These are phyloP conservation scores for Liposcelis brunnea DNA, from an alignment of 2,888 invertebrate genomes.

Conservation along the genomic window DNA sequence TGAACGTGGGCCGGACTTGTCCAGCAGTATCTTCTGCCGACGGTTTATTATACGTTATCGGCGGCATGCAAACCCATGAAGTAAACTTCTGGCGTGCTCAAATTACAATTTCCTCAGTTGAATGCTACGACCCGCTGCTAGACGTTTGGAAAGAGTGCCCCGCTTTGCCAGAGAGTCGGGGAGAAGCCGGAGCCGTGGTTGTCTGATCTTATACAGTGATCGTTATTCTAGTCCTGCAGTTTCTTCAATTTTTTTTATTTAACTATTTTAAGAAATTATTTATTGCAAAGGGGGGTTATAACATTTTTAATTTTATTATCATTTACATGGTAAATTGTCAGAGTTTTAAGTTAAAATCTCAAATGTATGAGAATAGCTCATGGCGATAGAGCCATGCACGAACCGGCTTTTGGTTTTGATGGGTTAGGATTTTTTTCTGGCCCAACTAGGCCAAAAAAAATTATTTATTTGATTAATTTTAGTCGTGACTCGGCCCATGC, in stretches of 20 bases:
- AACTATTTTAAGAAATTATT: slow-evolving; percentile 6
- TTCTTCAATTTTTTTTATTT: slow-evolving; percentile 1
- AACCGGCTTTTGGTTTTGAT: too few relatives aligned
- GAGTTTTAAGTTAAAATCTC: too few relatives aligned
- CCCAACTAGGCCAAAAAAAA: too few relatives aligned
- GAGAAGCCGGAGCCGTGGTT: slow-evolving; percentile 74
- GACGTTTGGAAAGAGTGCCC: slow-evolving; percentile 65
- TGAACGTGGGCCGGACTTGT: slow-evolving; percentile 59
- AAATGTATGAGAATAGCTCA: too few relatives aligned
- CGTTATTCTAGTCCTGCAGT: slow-evolving; percentile 14
- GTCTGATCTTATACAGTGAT: slow-evolving; percentile 27
- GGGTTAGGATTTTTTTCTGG: too few relatives aligned
- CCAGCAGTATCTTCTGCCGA: slow-evolving; percentile 74
- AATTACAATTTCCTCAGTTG: slow-evolving; percentile 65
- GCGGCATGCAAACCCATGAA: slow-evolving; percentile 66
- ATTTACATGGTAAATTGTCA: too few relatives aligned
- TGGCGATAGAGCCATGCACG: too few relatives aligned
- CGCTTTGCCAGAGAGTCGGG: slow-evolving; percentile 63
- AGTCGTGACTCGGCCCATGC: too few relatives aligned
- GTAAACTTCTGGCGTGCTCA: slow-evolving; percentile 71
- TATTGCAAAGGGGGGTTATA: background rate
- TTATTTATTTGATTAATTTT: too few relatives aligned
- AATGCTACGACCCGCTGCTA: slow-evolving; percentile 64
- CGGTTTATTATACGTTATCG: slow-evolving; percentile 65
- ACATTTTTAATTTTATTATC: background rate